Evolutionary conservation across 30 jellyfish, hydroid and myxozoan genomes (phyloP).

Genomic region (Cassiopea andromeda): DNA sequence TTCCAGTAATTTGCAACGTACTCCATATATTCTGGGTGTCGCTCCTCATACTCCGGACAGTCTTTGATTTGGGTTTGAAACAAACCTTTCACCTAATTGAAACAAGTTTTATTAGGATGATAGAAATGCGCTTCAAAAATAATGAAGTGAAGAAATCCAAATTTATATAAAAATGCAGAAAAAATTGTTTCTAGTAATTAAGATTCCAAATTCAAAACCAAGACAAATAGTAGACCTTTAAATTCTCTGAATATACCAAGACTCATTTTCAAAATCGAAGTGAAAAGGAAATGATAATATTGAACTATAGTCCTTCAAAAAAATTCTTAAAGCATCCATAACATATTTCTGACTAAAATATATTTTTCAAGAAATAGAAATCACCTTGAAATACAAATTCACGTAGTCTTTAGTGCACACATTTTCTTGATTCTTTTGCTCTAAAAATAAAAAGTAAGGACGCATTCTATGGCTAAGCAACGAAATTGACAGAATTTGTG

Average conservation of each 20-base stretch:
- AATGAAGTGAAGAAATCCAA: no score
- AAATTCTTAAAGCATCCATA: not conserved
- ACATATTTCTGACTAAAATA: not conserved
- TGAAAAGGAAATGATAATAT: no score
- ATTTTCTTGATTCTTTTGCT: slow-evolving; percentile 73
- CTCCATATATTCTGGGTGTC: slow-evolving; percentile 79
- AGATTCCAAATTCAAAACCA: no score
- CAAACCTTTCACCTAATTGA: slow-evolving; percentile 79
- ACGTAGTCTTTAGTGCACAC: slow-evolving; percentile 88
- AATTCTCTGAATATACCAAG: no score
- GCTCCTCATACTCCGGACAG: slow-evolving; percentile 87
- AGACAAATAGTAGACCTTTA: no score
- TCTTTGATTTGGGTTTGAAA: slow-evolving; percentile 79
- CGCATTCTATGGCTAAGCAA: no score
- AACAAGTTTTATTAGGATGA: not conserved
- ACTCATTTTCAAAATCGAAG: no score
- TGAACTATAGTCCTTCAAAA: no score
- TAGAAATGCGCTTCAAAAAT: no score
- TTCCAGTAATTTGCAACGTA: slow-evolving; percentile 7
- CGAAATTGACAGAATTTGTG: no score
- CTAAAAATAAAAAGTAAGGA: slow-evolving; percentile 30
- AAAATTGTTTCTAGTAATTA: no score
- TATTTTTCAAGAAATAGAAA: not conserved
- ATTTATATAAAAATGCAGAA: no score
- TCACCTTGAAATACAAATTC: slow-evolving; percentile 92